Conservation (phyloP, 2,113 vertebrate species). For the Dasypus novemcinctus region DNA sequence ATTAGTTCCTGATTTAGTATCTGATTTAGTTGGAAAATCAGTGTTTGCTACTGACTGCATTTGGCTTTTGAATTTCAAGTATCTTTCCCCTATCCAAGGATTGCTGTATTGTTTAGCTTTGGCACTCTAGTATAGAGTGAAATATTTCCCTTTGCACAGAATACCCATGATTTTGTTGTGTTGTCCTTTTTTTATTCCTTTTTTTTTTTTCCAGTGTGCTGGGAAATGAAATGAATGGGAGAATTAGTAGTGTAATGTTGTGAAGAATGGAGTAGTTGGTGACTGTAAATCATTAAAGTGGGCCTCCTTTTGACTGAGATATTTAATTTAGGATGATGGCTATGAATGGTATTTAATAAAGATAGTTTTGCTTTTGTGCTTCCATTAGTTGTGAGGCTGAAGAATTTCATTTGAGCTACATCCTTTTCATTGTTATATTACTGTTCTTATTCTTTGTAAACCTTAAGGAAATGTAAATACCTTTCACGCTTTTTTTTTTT, state of each 20-base stretch:
- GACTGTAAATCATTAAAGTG: accelerated
- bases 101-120: background rate
- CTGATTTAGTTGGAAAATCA: background rate
- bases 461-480: accelerated
- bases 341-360: accelerated
- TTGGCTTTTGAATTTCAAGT: background rate
- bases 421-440: accelerated
- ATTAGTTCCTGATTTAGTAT: too few species aligned
- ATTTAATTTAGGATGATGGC: too few species aligned
- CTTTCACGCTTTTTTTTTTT: background rate
- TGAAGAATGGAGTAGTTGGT: too few species aligned
- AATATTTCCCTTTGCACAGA: background rate
- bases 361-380: background rate
- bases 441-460: background rate
- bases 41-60: background rate
- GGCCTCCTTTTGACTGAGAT: background rate
- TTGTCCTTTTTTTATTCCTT: background rate
- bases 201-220: background rate
- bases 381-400: background rate
- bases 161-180: too few species aligned
- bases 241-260: accelerated
- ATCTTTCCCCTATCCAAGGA: too few species aligned
- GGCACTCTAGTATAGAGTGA: background rate
- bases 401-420: accelerated
- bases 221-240: too few species aligned